phyloP scores from a whole-genome alignment of 2,113 vertebrate species.

The Fulica atra region DNA sequence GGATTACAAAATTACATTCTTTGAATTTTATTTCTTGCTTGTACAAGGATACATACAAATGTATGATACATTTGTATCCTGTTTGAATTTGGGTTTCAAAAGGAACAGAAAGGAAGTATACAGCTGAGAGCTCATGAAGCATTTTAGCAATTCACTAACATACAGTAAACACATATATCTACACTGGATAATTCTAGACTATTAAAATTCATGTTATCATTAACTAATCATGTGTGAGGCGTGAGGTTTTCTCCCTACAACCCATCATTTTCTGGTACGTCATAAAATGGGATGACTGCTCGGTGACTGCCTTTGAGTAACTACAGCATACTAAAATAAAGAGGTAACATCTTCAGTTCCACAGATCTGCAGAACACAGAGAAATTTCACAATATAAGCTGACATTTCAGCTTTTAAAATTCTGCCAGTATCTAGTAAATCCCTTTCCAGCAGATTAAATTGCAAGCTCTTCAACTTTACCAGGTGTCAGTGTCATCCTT shows the following conservation, averaged over 20 bases:
- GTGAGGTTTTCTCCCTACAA: not conserved
- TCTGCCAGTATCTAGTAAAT: not conserved
- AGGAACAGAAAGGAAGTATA: not conserved
- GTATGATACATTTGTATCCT: too few species aligned
- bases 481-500: conserved; percentile 3
- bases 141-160: not conserved
- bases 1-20: not conserved
- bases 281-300: not conserved
- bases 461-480: conserved; percentile 6
- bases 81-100: not conserved
- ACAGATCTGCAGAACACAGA: not conserved
- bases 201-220: not conserved
- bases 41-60: not conserved
- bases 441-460: not conserved
- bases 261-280: not conserved
- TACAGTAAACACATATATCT: not conserved
- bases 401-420: not conserved
- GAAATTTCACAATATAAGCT: not conserved
- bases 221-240: not conserved
- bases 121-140: not conserved
- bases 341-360: not conserved
- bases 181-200: not conserved
- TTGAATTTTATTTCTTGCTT: not conserved
- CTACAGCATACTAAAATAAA: not conserved
- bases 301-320: not conserved